Conservation (phyloP, 2,113 vertebrate species). For the Anoura caudifer region DNA sequence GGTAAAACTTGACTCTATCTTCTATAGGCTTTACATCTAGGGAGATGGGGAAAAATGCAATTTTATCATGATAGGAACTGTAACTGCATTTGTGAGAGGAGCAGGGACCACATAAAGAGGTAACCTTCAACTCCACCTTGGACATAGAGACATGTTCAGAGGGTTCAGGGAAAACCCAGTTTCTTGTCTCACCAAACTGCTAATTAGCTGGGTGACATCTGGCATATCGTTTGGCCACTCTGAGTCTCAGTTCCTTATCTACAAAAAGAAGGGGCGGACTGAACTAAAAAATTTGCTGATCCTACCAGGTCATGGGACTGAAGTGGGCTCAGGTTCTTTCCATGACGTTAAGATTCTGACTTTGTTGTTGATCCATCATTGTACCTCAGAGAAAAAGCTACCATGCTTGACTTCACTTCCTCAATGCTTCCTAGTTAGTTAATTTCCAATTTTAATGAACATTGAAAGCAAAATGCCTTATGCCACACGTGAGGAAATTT, state of each 20-base stretch:
- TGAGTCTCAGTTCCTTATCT: not conserved
- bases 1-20: not conserved
- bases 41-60: not conserved
- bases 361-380: not conserved
- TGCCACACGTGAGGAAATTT: not conserved
- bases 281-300: not conserved
- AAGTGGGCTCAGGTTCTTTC: not conserved
- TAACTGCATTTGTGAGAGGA: not conserved
- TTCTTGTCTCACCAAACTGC: not conserved
- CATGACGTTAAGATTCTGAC: not conserved
- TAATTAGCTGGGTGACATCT: not conserved
- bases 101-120: not conserved
- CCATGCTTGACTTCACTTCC: not conserved
- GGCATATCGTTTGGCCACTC: not conserved
- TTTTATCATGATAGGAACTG: not conserved
- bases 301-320: not conserved
- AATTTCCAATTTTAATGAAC: conserved; percentile 6
- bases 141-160: not conserved
- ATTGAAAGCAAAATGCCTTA: not conserved
- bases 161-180: not conserved
- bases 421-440: not conserved
- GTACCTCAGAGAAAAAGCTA: not conserved
- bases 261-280: not conserved
- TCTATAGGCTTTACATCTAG: not conserved
- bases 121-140: too few species aligned